Percentiles rank a stretch among this genome's conserved stretches.
phyloP scores from a whole-genome alignment of 2,113 vertebrate species.

The Nannobrachium achirus region DNA sequence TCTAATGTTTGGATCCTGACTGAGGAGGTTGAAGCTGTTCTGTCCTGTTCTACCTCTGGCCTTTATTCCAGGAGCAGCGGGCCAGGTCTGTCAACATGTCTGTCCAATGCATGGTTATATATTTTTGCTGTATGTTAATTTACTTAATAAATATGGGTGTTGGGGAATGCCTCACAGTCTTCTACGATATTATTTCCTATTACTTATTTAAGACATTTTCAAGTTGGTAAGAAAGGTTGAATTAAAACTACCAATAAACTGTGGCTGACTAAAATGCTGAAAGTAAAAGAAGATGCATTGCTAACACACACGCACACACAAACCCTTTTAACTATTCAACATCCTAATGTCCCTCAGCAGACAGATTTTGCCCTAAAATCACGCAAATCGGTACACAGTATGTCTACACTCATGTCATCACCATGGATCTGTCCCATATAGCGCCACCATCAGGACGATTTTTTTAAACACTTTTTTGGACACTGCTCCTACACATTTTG shows the following conservation, averaged over 20 bases:
- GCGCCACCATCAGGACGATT: no score
- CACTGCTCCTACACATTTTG: no score
- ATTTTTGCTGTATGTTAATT: constrained; percentile 78
- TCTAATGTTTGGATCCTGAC: constrained; percentile 58
- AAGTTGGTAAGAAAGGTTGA: not conserved
- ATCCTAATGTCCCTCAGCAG: not conserved
- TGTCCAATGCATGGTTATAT: constrained; percentile 78
- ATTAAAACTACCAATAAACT: constrained; percentile 15
- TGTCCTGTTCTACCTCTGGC: constrained; percentile 76
- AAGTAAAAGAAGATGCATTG: not conserved
- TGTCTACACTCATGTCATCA: no score
- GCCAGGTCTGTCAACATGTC: constrained; percentile 60
- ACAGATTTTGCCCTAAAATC: no score
- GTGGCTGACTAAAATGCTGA: constrained; percentile 2
- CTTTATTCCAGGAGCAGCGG: constrained; percentile 59
- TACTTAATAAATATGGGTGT: constrained; percentile 76
- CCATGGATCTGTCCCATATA: no score
- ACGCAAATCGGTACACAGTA: no score
- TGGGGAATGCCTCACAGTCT: constrained; percentile 28
- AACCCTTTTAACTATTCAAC: constrained; percentile 7
- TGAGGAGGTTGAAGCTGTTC: constrained; percentile 56
- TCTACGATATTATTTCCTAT: constrained; percentile 8
- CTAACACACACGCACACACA: not conserved
- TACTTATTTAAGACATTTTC: constrained; percentile 4
- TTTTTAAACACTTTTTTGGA: no score